Percentiles rank a stretch among this genome's conserved stretches.
phyloP scores from a whole-genome alignment of 1,140 invertebrate species.

The Platorchestia sp. region DNA sequence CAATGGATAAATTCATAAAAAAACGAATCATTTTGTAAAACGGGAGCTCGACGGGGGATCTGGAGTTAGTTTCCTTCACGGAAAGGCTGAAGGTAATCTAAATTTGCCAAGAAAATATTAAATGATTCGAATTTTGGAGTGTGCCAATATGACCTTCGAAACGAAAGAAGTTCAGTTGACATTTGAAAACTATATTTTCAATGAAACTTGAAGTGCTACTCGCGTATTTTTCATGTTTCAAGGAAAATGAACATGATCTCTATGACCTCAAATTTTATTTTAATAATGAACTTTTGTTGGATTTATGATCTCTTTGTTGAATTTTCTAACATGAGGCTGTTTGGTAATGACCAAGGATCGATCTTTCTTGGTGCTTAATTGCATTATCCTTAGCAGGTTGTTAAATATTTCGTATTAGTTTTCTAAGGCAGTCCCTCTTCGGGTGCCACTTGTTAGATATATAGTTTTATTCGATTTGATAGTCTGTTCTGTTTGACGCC shows the following conservation, averaged over 20 bases:
- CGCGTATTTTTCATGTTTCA: neutral
- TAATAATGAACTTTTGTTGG: neutral
- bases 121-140: neutral
- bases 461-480: no score
- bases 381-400: no score
- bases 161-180: neutral
- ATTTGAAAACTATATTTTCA: neutral
- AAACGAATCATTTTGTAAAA: neutral
- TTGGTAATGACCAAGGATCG: no score
- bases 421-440: no score
- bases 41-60: neutral
- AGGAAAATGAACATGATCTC: neutral
- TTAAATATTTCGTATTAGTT: no score
- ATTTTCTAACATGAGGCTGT: no score
- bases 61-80: neutral
- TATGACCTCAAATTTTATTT: neutral
- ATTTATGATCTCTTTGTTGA: no score
- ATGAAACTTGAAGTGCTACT: neutral
- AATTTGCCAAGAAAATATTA: neutral
- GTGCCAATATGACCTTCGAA: neutral
- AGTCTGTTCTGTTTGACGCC: no score
- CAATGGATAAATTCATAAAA: conserved; percentile 11
- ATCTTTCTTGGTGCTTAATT: no score
- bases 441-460: no score
- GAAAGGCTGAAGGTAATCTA: neutral